Evolutionary conservation across 2,888 invertebrate species (phyloP), one percentile per base, ranked within the genome.

Genomic region (Pristionchus exspectatus): DNA sequence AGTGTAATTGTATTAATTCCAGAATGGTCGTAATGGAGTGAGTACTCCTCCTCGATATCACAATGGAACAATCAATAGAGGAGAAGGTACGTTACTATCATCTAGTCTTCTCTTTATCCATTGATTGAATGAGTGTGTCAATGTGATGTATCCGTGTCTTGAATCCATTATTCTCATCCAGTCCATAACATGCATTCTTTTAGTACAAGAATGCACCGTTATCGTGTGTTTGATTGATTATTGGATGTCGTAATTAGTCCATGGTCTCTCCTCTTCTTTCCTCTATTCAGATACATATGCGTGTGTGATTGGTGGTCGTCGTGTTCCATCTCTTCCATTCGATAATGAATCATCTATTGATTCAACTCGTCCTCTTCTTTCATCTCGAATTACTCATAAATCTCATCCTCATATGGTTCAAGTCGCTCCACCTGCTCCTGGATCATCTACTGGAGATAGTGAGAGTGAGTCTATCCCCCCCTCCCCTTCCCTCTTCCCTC

Each of bases 371-470:
- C 66, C 56, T 10, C 84, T 54, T 27, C 27, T 56, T 7, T 27
- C 33, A 33, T 38, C 44, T 86, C 86, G 38, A 63, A 18, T 50
- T 2, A 16, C 56, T 84, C 54, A 50, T 27, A 27, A 84, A 86
- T 66, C 33, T 38, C 86, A 84, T 84, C 84, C 84, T 38, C 77
- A 77, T 77, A 77, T 77, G 77, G 77, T 38, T 38, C 77, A 77
- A 77, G 44, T 77, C 33, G 77, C 44, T n/a, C 84, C 84, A 14
- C 84, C 84, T 27, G 56, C 84, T 1, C 84, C 84, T 56, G 84
- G 27, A 56, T 56, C 84, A n/a, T 84, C 84, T 9, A 84, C 16
- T 56, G 84, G 84, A 56, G 54, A 84, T 38, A 86, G 63, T 38
- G 86, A 86, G 33, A 59, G 86, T 86, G n/a, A 86, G 86, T 86